Evolutionary conservation across 2,113 vertebrate genomes (phyloP).

Genomic region (Apodemus sylvaticus): DNA sequence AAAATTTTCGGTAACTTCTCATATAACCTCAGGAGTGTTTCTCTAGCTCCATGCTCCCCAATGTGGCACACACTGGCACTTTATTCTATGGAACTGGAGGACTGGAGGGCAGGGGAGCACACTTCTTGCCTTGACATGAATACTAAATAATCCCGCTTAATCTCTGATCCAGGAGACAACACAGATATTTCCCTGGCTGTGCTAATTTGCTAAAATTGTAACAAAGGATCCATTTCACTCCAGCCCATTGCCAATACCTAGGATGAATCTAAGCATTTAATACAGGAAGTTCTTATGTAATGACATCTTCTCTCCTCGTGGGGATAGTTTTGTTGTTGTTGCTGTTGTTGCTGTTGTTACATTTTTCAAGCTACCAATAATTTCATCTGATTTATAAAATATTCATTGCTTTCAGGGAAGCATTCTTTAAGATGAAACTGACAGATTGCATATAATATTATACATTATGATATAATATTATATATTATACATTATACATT

Average conservation of each 20-base stretch:
- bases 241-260: not conserved
- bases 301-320: not conserved
- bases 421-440: not conserved
- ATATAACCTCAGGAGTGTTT: not conserved
- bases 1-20: not conserved
- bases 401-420: not conserved
- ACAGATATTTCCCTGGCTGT: not conserved
- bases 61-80: not conserved
- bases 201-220: not conserved
- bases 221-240: not conserved
- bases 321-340: not conserved
- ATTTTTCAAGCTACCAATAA: not conserved
- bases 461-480: too few relatives aligned
- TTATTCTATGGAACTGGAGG: not conserved
- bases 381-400: not conserved
- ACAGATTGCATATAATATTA: not conserved
- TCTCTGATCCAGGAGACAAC: not conserved
- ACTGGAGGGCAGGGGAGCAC: too few relatives aligned
- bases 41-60: not conserved
- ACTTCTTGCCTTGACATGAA: fast-evolving
- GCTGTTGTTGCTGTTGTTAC: not conserved
- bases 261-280: not conserved
- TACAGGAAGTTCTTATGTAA: not conserved
- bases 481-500: too few relatives aligned
- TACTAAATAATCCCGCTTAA: not conserved